Base-by-base conservation (phyloP, 2,888 invertebrate genomes). In the Corythucha ciliata region DNA sequence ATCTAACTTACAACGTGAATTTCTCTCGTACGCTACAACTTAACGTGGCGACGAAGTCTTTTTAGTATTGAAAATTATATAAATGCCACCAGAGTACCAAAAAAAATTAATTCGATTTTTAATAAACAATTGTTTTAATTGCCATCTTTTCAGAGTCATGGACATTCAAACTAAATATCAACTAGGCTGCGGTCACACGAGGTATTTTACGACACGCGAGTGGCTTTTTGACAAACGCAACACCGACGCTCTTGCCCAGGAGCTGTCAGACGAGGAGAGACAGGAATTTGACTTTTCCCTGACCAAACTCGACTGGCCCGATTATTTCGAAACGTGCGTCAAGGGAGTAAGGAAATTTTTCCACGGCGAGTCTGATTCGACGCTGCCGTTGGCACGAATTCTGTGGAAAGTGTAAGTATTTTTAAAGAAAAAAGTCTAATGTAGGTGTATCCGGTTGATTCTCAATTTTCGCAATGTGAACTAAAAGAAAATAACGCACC, bases 211-310 rank as follows among this genome's bases (percentile, higher is more conserved):
- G 55, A 84, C 83, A 49, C 82, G 88, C 63, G 84, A 91, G 64
- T 93, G 92, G 92, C 78, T 82, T 62, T 93, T 92, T 72, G 80
- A 81, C 55, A 87, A 86, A 63, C 81, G 81, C 63, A 89, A 89
- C 66, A 86, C 88, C 20, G 75, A 78, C 61, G 75, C 75, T 22
- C 72, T 90, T 49, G 77, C 79, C 59, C 69, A 75, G 12, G 71
- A 73, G 37, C 72, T 81, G 55, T 79, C 75, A 58, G 72, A 75
- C 10, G 69, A 69, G 27, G 89, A 90, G 69, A 75, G 79, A 39
- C 75, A 78, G 64, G 80, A 76, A 27, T 93, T 90, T 69, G 80
- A 83, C 68, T 92, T 92, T 68, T 88, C 92, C 70, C 83, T 86
- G 29, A 74, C 75, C 61, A 78, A 81, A 68, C 85, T 93, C 61